Evolutionary conservation across 2,888 invertebrate species (phyloP).

Genomic region (Acleris cristana): DNA sequence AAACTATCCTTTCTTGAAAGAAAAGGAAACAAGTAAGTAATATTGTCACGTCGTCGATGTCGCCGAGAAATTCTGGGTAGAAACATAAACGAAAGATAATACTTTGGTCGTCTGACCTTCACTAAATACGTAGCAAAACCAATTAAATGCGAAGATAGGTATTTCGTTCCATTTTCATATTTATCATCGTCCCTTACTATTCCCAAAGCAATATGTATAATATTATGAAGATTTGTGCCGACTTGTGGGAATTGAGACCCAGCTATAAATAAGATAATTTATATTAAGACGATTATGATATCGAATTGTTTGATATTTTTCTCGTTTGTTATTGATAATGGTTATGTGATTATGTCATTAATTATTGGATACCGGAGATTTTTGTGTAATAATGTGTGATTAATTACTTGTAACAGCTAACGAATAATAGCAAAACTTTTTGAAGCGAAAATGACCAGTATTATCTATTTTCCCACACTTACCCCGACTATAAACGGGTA

Average conservation of each 20-base stretch:
- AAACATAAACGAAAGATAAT: constrained; percentile 1
- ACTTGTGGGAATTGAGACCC: constrained; percentile 5
- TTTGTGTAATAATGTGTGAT: too few relatives aligned
- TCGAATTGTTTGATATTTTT: background rate
- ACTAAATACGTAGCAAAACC: background rate
- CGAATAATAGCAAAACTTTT: too few relatives aligned
- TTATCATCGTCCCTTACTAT: constrained; percentile 12
- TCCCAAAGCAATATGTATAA: constrained; percentile 17
- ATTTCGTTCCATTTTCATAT: background rate
- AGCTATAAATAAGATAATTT: constrained; percentile 7
- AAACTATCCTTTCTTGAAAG: too few relatives aligned
- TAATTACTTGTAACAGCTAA: too few relatives aligned
- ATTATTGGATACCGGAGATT: background rate
- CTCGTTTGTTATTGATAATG: background rate
- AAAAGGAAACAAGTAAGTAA: too few relatives aligned
- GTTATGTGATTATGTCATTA: background rate
- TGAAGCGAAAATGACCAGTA: too few relatives aligned
- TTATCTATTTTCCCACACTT: too few relatives aligned
- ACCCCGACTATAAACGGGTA: too few relatives aligned
- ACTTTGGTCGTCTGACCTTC: background rate
- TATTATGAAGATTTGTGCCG: constrained; percentile 3
- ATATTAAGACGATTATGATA: constrained; percentile 5
- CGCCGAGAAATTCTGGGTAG: too few relatives aligned
- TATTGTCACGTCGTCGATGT: too few relatives aligned
- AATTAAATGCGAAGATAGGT: constrained; percentile 7